Conservation (phyloP, 2,113 vertebrate species). For the Chaenogobius annularis region DNA sequence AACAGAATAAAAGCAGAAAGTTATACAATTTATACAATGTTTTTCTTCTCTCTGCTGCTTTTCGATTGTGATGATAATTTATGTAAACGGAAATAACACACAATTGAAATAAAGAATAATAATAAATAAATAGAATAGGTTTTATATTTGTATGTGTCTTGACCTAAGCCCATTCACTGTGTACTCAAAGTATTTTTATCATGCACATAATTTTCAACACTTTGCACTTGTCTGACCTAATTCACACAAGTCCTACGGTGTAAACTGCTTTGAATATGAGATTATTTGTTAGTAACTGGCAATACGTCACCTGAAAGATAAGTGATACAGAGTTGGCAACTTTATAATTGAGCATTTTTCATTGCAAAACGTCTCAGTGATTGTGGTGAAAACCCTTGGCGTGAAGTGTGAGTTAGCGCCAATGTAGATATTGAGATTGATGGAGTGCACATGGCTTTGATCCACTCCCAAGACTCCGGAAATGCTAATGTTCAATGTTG, state of each 20-base stretch:
- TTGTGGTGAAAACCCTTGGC: constrained; percentile 45
- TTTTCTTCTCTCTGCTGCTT: no score
- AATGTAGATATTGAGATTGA: constrained; percentile 59
- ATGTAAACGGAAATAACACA: no score
- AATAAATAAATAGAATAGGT: neutral
- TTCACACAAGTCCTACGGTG: constrained; percentile 49
- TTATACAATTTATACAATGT: no score
- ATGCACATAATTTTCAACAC: constrained; percentile 36
- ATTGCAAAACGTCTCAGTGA: constrained; percentile 38
- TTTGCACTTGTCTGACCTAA: constrained; percentile 54
- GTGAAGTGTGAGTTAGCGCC: constrained; percentile 36
- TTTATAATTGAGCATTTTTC: constrained; percentile 66
- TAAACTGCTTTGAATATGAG: constrained; percentile 47
- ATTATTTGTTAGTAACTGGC: constrained; percentile 57
- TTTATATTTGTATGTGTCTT: neutral
- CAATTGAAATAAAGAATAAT: no score
- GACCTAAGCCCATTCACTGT: constrained; percentile 13
- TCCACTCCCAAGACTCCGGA: constrained; percentile 24
- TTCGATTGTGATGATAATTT: no score
- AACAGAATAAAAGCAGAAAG: no score
- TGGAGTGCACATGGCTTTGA: constrained; percentile 23
- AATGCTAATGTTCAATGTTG: constrained; percentile 27
- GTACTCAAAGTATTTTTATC: constrained; percentile 28
- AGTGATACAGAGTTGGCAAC: constrained; percentile 54
- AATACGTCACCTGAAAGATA: constrained; percentile 50